Conservation (phyloP, 2,113 vertebrate genomes). For the Edolisoma coerulescens region DNA sequence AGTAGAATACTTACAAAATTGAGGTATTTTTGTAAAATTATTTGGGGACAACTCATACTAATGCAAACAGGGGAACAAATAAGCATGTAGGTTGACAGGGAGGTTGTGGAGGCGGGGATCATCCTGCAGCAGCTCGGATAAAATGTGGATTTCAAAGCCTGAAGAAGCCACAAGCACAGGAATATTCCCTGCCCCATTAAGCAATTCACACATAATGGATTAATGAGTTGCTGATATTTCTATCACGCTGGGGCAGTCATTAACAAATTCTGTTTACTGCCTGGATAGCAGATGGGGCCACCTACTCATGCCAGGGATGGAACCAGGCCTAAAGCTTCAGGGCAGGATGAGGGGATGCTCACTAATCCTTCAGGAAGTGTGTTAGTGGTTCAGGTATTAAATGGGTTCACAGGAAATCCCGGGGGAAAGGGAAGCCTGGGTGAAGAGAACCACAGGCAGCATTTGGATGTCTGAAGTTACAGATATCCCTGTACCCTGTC, state of each 20-base stretch:
- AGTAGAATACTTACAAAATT: background rate
- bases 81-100: background rate
- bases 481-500: background rate
- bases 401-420: background rate
- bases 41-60: background rate
- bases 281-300: slow-evolving; percentile 15
- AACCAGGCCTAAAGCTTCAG: background rate
- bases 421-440: background rate
- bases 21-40: background rate
- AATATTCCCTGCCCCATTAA: background rate
- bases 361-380: background rate
- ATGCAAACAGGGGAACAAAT: background rate
- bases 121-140: background rate
- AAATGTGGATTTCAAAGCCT: background rate
- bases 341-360: background rate
- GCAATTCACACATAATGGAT: background rate
- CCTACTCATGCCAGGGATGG: slow-evolving; percentile 3
- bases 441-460: background rate
- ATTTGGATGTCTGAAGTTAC: background rate
- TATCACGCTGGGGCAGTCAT: background rate
- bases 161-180: background rate
- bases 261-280: slow-evolving; percentile 21
- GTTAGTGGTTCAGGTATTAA: background rate
- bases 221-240: background rate
- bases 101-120: background rate